A percentile compares a stretch with the other conserved stretches of the same genome.
Conservation (phyloP, 2,797 vertebrate species). For the Acanthurus tractus region DNA sequence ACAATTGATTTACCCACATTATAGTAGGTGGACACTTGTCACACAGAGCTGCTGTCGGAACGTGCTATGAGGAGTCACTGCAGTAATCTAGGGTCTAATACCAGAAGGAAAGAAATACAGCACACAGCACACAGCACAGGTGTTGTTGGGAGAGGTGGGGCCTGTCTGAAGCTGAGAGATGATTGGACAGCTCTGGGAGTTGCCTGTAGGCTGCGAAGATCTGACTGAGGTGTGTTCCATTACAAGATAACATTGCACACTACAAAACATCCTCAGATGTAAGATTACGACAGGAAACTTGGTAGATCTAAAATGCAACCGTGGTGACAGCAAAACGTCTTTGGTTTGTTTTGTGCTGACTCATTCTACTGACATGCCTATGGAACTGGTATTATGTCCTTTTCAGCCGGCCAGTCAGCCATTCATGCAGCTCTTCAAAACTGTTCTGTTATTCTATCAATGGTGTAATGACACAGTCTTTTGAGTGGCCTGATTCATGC, state of each 20-base stretch:
- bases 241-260: constrained; percentile 47
- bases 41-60: constrained; percentile 29
- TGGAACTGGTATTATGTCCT: constrained; percentile 35
- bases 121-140: constrained; percentile 57
- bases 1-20: neutral
- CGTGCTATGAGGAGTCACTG: constrained; percentile 19
- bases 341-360: constrained; percentile 45
- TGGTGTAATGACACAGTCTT: constrained; percentile 62
- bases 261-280: constrained; percentile 38
- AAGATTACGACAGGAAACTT: constrained; percentile 39
- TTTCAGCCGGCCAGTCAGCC: constrained; percentile 30
- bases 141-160: constrained; percentile 54
- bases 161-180: constrained; percentile 36
- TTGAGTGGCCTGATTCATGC: constrained; percentile 63
- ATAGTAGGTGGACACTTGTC: neutral
- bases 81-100: constrained; percentile 37
- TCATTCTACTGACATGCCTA: constrained; percentile 45
- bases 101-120: constrained; percentile 33
- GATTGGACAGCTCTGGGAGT: constrained; percentile 55
- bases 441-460: constrained; percentile 53
- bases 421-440: constrained; percentile 49
- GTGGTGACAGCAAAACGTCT: constrained; percentile 18
- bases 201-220: constrained; percentile 62
- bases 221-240: constrained; percentile 65
- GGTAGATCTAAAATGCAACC: neutral